These are phyloP conservation scores for Oenanthe oenanthe DNA, from an alignment of 2,113 vertebrate species.

Conservation along the genomic window DNA sequence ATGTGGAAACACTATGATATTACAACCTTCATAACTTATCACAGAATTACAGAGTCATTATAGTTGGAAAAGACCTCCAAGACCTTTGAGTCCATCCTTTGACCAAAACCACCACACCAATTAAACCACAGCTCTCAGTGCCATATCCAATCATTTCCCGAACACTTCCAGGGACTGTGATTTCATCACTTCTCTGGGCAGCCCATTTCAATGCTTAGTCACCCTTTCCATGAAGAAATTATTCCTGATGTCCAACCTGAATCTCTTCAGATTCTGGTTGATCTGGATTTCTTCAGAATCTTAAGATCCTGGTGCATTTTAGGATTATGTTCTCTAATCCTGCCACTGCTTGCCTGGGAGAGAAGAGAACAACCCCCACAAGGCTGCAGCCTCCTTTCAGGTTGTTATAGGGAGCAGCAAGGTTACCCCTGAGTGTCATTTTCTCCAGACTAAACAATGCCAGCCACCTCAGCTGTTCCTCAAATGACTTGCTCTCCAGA, in stretches of 20 bases:
- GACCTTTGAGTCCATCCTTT: neutral
- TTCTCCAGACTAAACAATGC: fast-evolving
- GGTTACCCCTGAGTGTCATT: fast-evolving
- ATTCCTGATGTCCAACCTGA: neutral
- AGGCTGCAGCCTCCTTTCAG: neutral
- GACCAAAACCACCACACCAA: neutral
- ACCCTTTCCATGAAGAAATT: neutral
- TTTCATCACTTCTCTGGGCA: neutral
- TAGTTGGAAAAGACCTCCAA: neutral
- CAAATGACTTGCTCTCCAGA: neutral
- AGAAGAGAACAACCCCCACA: neutral
- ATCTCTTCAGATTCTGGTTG: neutral
- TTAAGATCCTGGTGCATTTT: too few relatives aligned
- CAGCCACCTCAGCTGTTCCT: fast-evolving
- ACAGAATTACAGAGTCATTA: neutral
- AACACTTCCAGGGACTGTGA: neutral
- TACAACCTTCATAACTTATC: neutral
- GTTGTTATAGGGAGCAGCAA: fast-evolving
- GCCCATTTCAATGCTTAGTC: neutral
- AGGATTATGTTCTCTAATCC: neutral
- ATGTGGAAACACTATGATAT: neutral
- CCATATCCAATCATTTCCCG: neutral
- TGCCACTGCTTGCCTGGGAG: neutral
- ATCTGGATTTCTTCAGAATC: too few relatives aligned
- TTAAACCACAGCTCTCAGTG: neutral